Conservation (phyloP, 2,113 vertebrate species). For the Aspiorhynchus laticeps region DNA sequence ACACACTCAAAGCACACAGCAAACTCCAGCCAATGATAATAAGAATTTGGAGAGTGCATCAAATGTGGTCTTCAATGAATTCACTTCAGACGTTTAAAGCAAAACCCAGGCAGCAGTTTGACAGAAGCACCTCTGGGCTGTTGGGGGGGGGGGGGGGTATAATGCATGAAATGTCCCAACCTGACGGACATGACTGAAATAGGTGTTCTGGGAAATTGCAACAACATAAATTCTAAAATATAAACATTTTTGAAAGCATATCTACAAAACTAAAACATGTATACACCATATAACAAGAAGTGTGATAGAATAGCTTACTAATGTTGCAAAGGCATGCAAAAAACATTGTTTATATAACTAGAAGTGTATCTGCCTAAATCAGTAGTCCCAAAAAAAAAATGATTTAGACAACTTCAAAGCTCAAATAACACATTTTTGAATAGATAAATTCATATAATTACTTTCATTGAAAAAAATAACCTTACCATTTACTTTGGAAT, state of each 20-base stretch:
- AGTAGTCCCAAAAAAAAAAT: too few species aligned
- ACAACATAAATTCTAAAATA: not conserved
- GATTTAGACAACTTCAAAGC: too few species aligned
- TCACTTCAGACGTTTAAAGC: conserved; percentile 23
- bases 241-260: not conserved
- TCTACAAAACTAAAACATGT: not conserved
- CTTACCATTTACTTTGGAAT: too few species aligned
- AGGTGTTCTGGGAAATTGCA: not conserved
- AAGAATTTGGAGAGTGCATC: conserved; percentile 44
- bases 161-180: not conserved
- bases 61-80: conserved; percentile 18
- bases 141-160: not conserved
- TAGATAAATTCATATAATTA: too few species aligned
- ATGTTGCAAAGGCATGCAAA: not conserved
- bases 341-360: too few species aligned
- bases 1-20: conserved; percentile 30
- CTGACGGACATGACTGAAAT: not conserved
- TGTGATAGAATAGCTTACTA: not conserved
- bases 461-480: too few species aligned
- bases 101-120: conserved; percentile 27
- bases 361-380: too few species aligned
- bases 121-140: not conserved
- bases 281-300: not conserved
- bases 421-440: too few species aligned
- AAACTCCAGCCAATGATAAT: conserved; percentile 42